Evolutionary conservation across 2,888 invertebrate species (phyloP), one percentile per base, ranked within the genome.

Genomic region (Dryobotodes eremita): DNA sequence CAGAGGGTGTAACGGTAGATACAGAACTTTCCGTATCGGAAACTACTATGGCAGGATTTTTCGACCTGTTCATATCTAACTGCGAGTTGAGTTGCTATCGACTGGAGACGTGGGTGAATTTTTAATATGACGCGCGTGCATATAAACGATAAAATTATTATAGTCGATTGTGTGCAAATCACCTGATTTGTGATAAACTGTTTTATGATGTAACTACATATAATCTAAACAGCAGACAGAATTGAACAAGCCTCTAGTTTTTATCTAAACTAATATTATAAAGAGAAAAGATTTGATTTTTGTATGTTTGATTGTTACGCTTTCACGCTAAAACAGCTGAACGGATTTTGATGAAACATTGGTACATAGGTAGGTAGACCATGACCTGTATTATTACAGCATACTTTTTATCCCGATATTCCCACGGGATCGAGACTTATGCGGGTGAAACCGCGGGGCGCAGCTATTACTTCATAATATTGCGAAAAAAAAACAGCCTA

Each of bases 131-230:
- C 10, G 57, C 10, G 11, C 72, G 80, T 65, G 36, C 72, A 15
- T 36, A 55, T 48, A 66, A 61, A 48, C 53, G 15, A 36, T 61
- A 80, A 61, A 66, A 26, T 66, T 55, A 72, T 61, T 55, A 66
- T 23, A 15, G 23, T 26, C 66, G 53, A 80, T 79, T 79, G 79
- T 80, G 26, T 80, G 80, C 66, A 66, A 79, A 72, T 80, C 36
- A 64, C 31, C 42, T n/a, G 68, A 68, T 78, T 61, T 61, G 36
- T 76, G 46, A 53, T 61, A 61, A 68, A 46, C 31, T 15, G 31
- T 61, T 69, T 55, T 64, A 62, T 78, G 26, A 78, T 69, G 23
- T 64, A 78, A 69, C 36, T 65, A 26, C 11, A 36, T 62, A 17
- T 42, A 53, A 59, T 66, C 10, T 26, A 36, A 64, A 42, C 36